These are phyloP conservation scores for Crypturellus tataupa DNA, from an alignment of 2,797 vertebrate species.

Conservation along the genomic window DNA sequence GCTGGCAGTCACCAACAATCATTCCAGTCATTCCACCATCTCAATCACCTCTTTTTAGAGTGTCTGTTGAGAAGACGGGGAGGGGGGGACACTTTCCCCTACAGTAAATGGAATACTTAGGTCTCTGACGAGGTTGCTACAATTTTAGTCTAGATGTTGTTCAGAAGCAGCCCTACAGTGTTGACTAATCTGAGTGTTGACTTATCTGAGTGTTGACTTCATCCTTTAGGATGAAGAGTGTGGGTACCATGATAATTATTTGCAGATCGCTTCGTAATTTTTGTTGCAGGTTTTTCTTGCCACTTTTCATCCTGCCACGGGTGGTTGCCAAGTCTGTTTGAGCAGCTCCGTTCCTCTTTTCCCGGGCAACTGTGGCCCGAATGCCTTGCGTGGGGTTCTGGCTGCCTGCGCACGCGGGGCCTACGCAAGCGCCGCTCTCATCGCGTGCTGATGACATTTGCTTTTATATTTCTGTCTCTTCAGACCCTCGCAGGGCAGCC, in stretches of 20 bases:
- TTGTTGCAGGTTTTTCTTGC: too few relatives aligned
- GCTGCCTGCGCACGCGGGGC: too few relatives aligned
- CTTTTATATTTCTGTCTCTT: background rate
- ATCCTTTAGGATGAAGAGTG: background rate
- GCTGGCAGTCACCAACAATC: background rate
- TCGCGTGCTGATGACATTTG: background rate
- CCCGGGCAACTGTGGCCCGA: background rate
- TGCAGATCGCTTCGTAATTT: background rate
- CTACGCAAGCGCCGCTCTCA: background rate
- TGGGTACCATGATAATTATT: background rate
- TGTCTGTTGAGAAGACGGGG: background rate
- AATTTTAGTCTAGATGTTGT: background rate
- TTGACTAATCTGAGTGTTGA: background rate
- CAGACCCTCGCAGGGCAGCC: background rate
- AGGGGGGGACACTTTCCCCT: background rate
- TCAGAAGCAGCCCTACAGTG: background rate
- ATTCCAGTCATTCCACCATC: background rate
- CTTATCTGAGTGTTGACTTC: background rate
- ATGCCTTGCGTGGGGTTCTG: accelerated
- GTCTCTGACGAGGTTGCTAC: background rate
- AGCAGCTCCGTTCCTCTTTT: background rate
- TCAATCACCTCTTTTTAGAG: background rate
- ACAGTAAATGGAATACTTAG: background rate
- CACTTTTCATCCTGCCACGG: background rate
- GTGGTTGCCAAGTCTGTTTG: background rate